Conservation (phyloP, 2,113 vertebrate species). For the Sylvilagus bachmani region DNA sequence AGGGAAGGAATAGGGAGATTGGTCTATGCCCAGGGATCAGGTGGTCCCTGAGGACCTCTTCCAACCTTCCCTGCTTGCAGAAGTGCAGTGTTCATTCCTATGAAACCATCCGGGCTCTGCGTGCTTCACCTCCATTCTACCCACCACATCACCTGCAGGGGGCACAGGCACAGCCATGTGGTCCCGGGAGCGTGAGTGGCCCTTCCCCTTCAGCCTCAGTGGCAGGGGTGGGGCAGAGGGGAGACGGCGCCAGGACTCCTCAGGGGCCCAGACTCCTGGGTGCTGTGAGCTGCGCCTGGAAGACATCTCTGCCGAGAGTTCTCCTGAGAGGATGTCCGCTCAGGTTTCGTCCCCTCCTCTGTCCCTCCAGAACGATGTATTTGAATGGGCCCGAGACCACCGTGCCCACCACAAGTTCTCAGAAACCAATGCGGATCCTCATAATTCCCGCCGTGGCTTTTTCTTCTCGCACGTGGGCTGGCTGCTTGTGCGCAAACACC, state of each 20-base stretch:
- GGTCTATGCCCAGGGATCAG: background rate
- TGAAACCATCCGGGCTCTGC: background rate
- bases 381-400: conserved; percentile 96
- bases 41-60: too few relatives aligned
- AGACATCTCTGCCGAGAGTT: background rate
- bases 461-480: conserved; percentile 98
- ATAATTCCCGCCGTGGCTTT: conserved; percentile 95
- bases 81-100: background rate
- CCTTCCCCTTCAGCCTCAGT: background rate
- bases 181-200: too few relatives aligned
- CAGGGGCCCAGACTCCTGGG: background rate
- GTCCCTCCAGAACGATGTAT: conserved; percentile 95
- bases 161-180: background rate
- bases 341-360: background rate
- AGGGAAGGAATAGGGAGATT: background rate
- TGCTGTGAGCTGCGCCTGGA: too few relatives aligned
- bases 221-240: background rate
- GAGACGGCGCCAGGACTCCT: background rate
- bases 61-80: background rate
- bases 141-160: background rate
- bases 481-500: conserved; percentile 98
- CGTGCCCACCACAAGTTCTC: conserved; percentile 98
- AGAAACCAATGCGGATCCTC: conserved; percentile 96
- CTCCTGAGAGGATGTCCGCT: background rate
- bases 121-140: background rate